Percentiles rank a stretch among this genome's conserved stretches.
phyloP scores from a whole-genome alignment of 2,113 vertebrate genomes.

The Pseudorhombus dupliciocellatus region DNA sequence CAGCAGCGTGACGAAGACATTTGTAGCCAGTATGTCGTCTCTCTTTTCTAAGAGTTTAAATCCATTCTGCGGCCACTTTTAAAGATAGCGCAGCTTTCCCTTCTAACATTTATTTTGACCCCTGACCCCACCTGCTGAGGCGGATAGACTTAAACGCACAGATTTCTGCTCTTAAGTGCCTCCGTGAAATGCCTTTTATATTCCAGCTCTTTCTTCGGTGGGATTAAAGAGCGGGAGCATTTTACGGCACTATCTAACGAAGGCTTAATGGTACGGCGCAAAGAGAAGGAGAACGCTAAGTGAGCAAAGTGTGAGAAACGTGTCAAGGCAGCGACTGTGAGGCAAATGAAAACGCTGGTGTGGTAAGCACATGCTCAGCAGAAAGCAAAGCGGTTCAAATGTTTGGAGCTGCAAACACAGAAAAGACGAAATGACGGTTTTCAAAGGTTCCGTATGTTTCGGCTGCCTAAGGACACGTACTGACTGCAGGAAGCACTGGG shows the following conservation, averaged over 20 bases:
- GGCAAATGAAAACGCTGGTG: conserved; percentile 41
- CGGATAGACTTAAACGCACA: conserved; percentile 17
- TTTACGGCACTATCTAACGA: conserved; percentile 43
- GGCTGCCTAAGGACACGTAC: conserved; percentile 26
- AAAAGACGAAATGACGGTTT: conserved; percentile 22
- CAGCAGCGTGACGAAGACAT: neutral
- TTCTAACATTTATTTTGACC: conserved; percentile 18
- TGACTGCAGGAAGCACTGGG: conserved; percentile 16
- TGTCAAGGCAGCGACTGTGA: conserved; percentile 44
- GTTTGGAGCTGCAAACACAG: conserved; percentile 37
- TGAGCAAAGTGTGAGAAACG: conserved; percentile 44
- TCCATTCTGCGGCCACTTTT: conserved; percentile 4
- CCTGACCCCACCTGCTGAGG: conserved; percentile 21
- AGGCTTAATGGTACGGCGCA: conserved; percentile 37
- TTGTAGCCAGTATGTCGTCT: conserved; percentile 4
- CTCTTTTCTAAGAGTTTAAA: neutral
- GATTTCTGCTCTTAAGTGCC: conserved; percentile 42
- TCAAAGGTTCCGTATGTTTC: conserved; percentile 40
- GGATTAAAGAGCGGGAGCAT: conserved; percentile 47
- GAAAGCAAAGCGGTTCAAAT: neutral
- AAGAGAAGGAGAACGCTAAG: conserved; percentile 44
- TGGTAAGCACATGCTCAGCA: conserved; percentile 49
- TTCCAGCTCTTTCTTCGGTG: conserved; percentile 19
- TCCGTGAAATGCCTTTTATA: conserved; percentile 52
- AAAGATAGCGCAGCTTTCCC: neutral